phyloP scores from a whole-genome alignment of 2,113 vertebrate genomes.

The Astur gentilis region DNA sequence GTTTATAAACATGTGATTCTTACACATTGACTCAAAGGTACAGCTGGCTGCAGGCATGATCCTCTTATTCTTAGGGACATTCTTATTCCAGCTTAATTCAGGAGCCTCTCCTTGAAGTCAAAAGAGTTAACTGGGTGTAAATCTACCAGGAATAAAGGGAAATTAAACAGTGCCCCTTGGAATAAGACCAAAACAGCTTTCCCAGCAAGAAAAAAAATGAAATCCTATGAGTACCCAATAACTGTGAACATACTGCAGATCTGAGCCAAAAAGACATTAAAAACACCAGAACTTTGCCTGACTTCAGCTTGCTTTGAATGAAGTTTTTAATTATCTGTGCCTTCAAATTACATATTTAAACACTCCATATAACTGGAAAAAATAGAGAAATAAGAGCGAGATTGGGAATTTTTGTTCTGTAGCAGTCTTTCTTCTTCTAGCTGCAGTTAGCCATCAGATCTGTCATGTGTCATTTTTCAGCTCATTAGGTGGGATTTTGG shows the following conservation, averaged over 20 bases:
- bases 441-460: constrained; percentile 74
- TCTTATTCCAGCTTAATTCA: background rate
- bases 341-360: constrained; percentile 27
- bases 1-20: background rate
- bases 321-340: constrained; percentile 29
- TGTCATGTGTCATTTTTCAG: constrained; percentile 73
- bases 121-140: constrained; percentile 41
- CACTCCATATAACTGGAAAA: background rate
- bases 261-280: constrained; percentile 9
- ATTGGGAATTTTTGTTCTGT: constrained; percentile 16
- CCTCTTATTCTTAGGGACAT: background rate
- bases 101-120: background rate
- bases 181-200: constrained; percentile 38
- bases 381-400: background rate
- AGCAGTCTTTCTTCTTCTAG: constrained; percentile 62
- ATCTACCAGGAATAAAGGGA: background rate
- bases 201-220: background rate
- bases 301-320: background rate
- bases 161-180: constrained; percentile 18
- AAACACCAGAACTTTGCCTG: background rate
- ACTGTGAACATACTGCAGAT: background rate
- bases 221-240: background rate
- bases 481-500: constrained; percentile 80
- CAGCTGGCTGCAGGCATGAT: background rate
- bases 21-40: background rate